Evolutionary conservation across 2,113 vertebrate genomes (phyloP), one percentile per base, ranked within the genome.

Genomic region (Percopsis transmontana): DNA sequence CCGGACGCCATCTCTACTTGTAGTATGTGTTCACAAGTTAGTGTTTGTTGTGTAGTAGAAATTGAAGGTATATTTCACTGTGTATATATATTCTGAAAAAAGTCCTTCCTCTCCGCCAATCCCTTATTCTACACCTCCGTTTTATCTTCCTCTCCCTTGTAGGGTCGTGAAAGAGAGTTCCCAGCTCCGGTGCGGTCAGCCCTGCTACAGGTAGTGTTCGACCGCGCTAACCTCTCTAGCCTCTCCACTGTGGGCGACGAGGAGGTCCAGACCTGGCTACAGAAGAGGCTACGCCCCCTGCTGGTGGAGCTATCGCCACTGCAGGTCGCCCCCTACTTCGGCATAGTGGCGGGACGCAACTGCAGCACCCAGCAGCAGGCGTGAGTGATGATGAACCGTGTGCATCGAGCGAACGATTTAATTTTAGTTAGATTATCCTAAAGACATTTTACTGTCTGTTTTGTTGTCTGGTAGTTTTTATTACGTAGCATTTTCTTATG

Each of bases 141-240:
- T 18, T 67, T 20, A 38, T 19, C 56, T 48, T 52, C 2, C 14
- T 18, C 24, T 8, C 44, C 2, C 50, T 2, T 52, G 15, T 51
- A 90, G 90, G 54, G 21, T 42, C 23, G 69, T 7, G 59, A 68
- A 58, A 23, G 16, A 4, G 0, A 1, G 12, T 27, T 86, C 10
- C 24, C 77, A 2, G 2, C 67, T 1, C 0, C 2, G 0, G 87
- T 92, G 70, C 80, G 77, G 53, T 70, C 88, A 5, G 85, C 86
- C 51, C 68, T 92, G 66, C 47, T 93, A 39, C 72, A 90, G 44
- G 79, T 86, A 7, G 87, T 91, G 59, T 92, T 93, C 27, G 24
- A 79, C 5, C 84, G 89, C 0, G 89, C 76, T 1, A 88, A 90
- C 48, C 90, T 93, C 52, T 76, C 85, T 1, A 2, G 51, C 9